phyloP scores from a whole-genome alignment of 2,113 vertebrate species.

The Triplophysa siluroides region DNA sequence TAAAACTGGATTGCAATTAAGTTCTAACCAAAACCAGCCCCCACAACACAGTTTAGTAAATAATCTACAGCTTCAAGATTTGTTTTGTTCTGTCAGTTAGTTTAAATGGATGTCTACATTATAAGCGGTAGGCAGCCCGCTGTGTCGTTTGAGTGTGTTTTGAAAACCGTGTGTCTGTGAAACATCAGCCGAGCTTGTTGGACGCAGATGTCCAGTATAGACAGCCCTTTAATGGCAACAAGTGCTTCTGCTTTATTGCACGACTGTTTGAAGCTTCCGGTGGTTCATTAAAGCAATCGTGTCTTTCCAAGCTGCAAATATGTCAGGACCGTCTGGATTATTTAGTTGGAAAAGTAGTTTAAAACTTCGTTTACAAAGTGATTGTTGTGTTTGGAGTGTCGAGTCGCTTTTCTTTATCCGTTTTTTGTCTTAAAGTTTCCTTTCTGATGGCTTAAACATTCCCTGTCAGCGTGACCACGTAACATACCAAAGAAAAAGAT shows the following conservation, averaged over 20 bases:
- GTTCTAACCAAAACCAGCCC: not conserved
- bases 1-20: not conserved
- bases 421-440: not conserved
- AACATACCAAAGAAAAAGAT: constrained; percentile 52
- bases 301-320: constrained; percentile 29
- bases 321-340: constrained; percentile 37
- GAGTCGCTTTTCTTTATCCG: constrained; percentile 51
- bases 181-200: constrained; percentile 2
- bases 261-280: constrained; percentile 30
- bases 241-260: constrained; percentile 49
- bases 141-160: not conserved
- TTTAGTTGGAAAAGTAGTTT: constrained; percentile 60
- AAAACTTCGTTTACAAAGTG: constrained; percentile 39
- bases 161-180: not conserved
- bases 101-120: constrained; percentile 33
- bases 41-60: not conserved
- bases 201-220: constrained; percentile 27
- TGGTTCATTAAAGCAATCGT: constrained; percentile 32
- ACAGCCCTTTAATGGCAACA: constrained; percentile 50
- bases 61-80: not conserved
- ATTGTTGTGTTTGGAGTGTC: constrained; percentile 59
- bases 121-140: not conserved
- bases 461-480: constrained; percentile 46
- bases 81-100: not conserved
- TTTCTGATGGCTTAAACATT: constrained; percentile 65